Base-by-base conservation (phyloP, 2,888 invertebrate genomes). In the Keiferia lycopersicella region DNA sequence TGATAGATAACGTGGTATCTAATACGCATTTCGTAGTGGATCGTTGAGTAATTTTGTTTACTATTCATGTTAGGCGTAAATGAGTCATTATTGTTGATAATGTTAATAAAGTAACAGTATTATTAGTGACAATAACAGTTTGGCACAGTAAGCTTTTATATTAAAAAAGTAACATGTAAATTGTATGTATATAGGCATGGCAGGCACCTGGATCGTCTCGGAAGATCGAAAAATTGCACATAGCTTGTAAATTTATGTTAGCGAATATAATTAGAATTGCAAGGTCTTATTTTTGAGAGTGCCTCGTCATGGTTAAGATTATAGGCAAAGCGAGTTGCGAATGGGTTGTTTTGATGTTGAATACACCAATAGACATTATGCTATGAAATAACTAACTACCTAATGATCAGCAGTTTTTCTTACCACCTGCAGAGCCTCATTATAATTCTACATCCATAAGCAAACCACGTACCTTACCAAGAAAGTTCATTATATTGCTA, bases 1-100 rank as follows among this genome's bases (percentile, higher is more conserved):
- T 4, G 30, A 30, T 8, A 34, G 34, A 34, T 34, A 67, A 67
- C 63, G 3, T 61, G 53, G 65, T 68, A 69, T 65, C 66, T 66
- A 26, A 62, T 60, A 65, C 65, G 16, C 63, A 64, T 65, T 68
- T 66, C 63, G 41, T 59, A 59, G 26, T 57, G 16, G 50, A 63
- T 63, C 63, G 66, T 67, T 68, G 64, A 67, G 64, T 41, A 62
- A 63, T 64, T 62, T 58, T 65, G 64, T 67, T 67, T 65, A 68
- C 65, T 66, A 62, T 62, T 67, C 63, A 48, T 59, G 65, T 67
- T 65, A 65, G 51, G 22, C 16, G 56, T 56, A 56, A 34, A 56
- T 56, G 56, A 56, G 14, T 56, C 56, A 56, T 30, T 30, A 26
- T 56, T 56, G 34, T 7, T 26, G 20, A 20, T 53, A 53, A 14